phyloP scores from a whole-genome alignment of 2,113 vertebrate species.

The Gymnorhina tibicen region DNA sequence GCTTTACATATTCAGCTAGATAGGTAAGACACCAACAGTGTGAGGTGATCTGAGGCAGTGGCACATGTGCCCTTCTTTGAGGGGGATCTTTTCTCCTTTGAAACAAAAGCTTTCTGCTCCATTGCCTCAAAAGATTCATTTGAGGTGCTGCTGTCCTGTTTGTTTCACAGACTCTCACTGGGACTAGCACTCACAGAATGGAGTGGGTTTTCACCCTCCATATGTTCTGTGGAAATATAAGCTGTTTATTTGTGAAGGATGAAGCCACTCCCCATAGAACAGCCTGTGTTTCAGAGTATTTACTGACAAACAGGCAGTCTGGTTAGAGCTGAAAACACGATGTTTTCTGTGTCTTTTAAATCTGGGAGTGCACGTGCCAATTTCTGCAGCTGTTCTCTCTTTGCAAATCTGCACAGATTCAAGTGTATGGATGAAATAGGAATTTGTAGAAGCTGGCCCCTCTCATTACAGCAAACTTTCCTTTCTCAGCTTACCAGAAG shows the following conservation, averaged over 20 bases:
- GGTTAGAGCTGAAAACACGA: background rate
- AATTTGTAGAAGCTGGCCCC: background rate
- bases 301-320: constrained; percentile 26
- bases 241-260: background rate
- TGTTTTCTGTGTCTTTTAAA: background rate
- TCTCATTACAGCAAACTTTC: constrained; percentile 16
- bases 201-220: background rate
- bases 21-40: constrained; percentile 75
- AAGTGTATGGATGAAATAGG: background rate
- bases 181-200: background rate
- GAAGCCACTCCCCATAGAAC: background rate
- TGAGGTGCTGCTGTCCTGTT: background rate
- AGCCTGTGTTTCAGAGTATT: constrained; percentile 36
- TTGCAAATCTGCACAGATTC: background rate
- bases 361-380: background rate
- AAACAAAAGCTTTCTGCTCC: background rate
- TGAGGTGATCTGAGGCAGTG: background rate
- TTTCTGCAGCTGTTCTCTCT: constrained; percentile 31
- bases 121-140: background rate
- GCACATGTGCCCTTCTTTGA: too few relatives aligned
- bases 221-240: background rate
- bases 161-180: background rate
- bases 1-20: constrained; percentile 96
- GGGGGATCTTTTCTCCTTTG: background rate
- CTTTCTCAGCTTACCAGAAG: constrained; percentile 89